Percentiles rank a stretch among this genome's conserved stretches.
Evolutionary conservation across 2,888 invertebrate genomes (phyloP).

Genomic region (Dendrolimus pini): DNA sequence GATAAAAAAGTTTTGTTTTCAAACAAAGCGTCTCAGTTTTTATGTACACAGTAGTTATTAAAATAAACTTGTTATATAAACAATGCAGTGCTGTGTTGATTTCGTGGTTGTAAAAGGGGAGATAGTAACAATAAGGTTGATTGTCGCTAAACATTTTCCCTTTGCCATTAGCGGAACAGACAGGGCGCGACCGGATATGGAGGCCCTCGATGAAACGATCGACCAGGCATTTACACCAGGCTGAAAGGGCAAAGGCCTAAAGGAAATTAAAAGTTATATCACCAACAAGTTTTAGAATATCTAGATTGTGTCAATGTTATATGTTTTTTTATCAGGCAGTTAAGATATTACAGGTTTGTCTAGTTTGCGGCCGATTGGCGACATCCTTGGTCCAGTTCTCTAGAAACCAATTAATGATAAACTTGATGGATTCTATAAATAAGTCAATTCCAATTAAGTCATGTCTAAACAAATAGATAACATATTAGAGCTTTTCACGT

Average conservation of each 20-base stretch:
- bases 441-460: too few relatives aligned
- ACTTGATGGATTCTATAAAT: background rate
- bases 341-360: background rate
- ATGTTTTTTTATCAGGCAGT: background rate
- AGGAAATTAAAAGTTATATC: background rate
- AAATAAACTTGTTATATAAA: too few relatives aligned
- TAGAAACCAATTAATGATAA: background rate
- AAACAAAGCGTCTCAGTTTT: too few relatives aligned
- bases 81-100: too few relatives aligned
- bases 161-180: constrained; percentile 39
- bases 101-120: constrained; percentile 6
- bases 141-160: constrained; percentile 29
- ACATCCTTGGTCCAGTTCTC: background rate
- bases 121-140: constrained; percentile 22
- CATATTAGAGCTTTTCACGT: too few relatives aligned
- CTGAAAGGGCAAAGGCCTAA: constrained; percentile 5
- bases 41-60: too few relatives aligned
- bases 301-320: background rate
- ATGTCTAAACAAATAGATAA: too few relatives aligned
- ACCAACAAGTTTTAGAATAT: background rate
- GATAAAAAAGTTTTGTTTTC: too few relatives aligned
- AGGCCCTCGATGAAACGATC: constrained; percentile 18
- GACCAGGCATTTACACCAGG: constrained; percentile 1
- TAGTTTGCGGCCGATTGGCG: background rate
- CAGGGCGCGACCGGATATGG: constrained; percentile 49